Conservation (phyloP, 2,797 vertebrate species). For the Brotula barbata region DNA sequence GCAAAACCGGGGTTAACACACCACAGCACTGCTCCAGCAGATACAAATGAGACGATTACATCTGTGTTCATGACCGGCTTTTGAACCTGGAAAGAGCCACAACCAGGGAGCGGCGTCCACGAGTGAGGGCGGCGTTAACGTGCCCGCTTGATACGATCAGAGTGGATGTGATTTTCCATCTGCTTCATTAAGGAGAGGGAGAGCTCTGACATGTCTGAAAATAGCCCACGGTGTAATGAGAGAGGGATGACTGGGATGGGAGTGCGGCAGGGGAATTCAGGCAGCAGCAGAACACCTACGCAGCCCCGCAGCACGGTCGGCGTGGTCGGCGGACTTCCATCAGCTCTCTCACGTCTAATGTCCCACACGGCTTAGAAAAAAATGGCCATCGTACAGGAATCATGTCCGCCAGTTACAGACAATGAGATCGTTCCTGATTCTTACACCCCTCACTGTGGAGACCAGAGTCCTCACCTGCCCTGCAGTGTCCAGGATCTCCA, state of each 20-base stretch:
- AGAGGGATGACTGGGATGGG: conserved; percentile 59
- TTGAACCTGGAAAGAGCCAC: conserved; percentile 46
- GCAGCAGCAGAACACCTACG: conserved; percentile 57
- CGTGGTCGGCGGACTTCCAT: conserved; percentile 22
- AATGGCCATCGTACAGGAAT: conserved; percentile 28
- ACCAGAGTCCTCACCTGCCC: conserved; percentile 86
- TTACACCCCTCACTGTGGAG: no score
- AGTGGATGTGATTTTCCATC: neutral
- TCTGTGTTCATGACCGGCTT: conserved; percentile 49
- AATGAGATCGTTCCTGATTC: no score
- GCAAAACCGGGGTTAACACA: conserved; percentile 10
- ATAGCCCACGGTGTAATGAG: conserved; percentile 54
- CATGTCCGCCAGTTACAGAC: neutral
- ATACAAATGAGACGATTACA: conserved; percentile 11
- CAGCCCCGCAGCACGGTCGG: conserved; percentile 48
- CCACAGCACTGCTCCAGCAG: conserved; percentile 32
- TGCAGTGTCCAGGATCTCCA: conserved; percentile 98
- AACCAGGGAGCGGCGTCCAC: conserved; percentile 20
- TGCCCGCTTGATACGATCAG: conserved; percentile 26
- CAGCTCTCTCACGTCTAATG: conserved; percentile 34
- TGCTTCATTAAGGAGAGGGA: neutral
- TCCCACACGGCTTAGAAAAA: conserved; percentile 26
- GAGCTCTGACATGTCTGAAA: conserved; percentile 46
- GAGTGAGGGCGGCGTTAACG: conserved; percentile 25
- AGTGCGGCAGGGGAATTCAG: conserved; percentile 62